phyloP scores from a whole-genome alignment of 2,797 vertebrate species.

The Arctocebus calabarensis region DNA sequence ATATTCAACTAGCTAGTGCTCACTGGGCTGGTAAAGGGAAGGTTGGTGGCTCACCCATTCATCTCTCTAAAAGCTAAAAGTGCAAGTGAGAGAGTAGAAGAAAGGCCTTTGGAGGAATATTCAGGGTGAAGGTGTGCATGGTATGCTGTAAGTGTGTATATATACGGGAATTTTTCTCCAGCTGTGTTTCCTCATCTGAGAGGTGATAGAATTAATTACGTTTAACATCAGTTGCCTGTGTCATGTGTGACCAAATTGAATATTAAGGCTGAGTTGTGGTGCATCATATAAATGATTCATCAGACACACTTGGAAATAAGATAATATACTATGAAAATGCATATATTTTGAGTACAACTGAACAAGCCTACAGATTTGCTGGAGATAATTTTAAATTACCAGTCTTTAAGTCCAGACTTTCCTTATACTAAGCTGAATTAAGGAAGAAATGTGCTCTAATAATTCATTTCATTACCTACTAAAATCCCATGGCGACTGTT shows the following conservation, averaged over 20 bases:
- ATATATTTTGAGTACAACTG: background rate
- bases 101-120: background rate
- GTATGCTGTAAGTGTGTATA: background rate
- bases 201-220: background rate
- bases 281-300: background rate
- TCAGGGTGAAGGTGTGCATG: background rate
- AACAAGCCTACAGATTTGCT: background rate
- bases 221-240: background rate
- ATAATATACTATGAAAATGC: background rate
- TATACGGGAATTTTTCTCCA: background rate
- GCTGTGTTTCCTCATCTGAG: background rate
- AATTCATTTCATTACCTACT: constrained; percentile 27
- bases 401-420: background rate
- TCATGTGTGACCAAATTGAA: background rate
- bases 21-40: background rate
- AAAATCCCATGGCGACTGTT: background rate
- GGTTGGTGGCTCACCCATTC: background rate
- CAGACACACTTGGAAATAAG: background rate
- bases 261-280: background rate
- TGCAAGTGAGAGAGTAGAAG: background rate
- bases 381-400: constrained; percentile 34
- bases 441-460: constrained; percentile 12
- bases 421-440: constrained; percentile 11
- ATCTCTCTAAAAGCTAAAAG: background rate
- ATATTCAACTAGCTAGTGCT: background rate